Conservation (phyloP, 2,888 invertebrate genomes). For the Meandrusa payeni region DNA sequence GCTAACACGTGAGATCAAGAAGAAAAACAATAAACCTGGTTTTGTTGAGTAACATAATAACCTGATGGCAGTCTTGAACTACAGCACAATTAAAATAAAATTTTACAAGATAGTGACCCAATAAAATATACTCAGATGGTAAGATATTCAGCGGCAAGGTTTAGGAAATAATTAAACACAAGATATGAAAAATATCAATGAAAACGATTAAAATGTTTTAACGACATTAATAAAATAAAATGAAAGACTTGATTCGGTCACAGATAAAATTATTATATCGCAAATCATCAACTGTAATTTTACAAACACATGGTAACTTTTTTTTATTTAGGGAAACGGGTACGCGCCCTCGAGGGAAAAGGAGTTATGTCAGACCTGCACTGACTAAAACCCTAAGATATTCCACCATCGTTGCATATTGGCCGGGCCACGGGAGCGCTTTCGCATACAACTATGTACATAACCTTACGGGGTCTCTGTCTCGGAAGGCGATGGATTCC, state of each 20-base stretch:
- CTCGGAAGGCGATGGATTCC: too few species aligned
- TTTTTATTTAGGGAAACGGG: too few species aligned
- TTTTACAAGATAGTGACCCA: slow-evolving; percentile 9
- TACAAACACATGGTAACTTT: too few species aligned
- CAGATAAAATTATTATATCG: background rate
- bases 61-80: slow-evolving; percentile 63
- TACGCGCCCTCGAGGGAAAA: too few species aligned
- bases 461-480: too few species aligned
- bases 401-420: too few species aligned
- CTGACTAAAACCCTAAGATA: too few species aligned
- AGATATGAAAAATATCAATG: slow-evolving; percentile 1
- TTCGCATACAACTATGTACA: too few species aligned
- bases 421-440: too few species aligned
- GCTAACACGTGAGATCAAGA: slow-evolving; percentile 67
- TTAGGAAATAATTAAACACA: slow-evolving; percentile 1
- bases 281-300: too few species aligned
- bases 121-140: background rate
- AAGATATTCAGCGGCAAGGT: background rate
- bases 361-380: too few species aligned
- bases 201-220: slow-evolving; percentile 10
- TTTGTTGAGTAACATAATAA: slow-evolving; percentile 82
- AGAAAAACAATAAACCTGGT: slow-evolving; percentile 80
- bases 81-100: slow-evolving; percentile 35
- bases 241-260: background rate
- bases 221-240: slow-evolving; percentile 1